Conservation (phyloP, 2,888 invertebrate genomes). For the Gasteruption jaculator region DNA sequence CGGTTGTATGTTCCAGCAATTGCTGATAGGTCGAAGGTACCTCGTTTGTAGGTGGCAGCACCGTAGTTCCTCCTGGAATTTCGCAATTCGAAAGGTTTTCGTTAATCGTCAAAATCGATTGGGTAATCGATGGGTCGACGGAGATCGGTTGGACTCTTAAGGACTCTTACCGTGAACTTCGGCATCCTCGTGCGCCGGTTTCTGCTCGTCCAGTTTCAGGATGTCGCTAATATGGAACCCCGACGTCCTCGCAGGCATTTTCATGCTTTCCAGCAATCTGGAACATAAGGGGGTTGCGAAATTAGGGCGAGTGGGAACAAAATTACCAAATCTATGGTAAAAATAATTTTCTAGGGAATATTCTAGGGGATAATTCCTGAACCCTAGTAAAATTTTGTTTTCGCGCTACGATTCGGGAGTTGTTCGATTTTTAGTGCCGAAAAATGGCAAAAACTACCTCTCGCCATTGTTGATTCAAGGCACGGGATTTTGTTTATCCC, state of each 20-base stretch:
- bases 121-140: not conserved
- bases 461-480: too few relatives aligned
- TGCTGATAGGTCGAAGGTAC: constrained; percentile 46
- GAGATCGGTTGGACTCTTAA: constrained; percentile 4
- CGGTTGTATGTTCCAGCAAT: constrained; percentile 45
- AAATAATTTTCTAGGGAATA: too few relatives aligned
- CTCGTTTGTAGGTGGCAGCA: constrained; percentile 39
- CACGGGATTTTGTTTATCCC: too few relatives aligned
- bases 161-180: constrained; percentile 45
- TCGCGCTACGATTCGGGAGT: too few relatives aligned
- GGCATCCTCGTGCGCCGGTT: constrained; percentile 40
- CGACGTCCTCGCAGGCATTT: constrained; percentile 72
- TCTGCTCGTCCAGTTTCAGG: constrained; percentile 76
- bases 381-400: too few relatives aligned
- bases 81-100: not conserved
- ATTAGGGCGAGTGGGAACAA: too few relatives aligned
- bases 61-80: constrained; percentile 37
- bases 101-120: not conserved
- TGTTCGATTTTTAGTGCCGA: too few relatives aligned
- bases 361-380: too few relatives aligned
- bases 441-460: too few relatives aligned
- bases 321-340: too few relatives aligned
- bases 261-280: constrained; percentile 79
- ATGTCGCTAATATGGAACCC: constrained; percentile 94
- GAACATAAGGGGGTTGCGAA: too few relatives aligned